A percentile compares a stretch with the other conserved stretches of the same genome.
Evolutionary conservation across 1,140 invertebrate species (phyloP).

Genomic region (Orussus abietinus): DNA sequence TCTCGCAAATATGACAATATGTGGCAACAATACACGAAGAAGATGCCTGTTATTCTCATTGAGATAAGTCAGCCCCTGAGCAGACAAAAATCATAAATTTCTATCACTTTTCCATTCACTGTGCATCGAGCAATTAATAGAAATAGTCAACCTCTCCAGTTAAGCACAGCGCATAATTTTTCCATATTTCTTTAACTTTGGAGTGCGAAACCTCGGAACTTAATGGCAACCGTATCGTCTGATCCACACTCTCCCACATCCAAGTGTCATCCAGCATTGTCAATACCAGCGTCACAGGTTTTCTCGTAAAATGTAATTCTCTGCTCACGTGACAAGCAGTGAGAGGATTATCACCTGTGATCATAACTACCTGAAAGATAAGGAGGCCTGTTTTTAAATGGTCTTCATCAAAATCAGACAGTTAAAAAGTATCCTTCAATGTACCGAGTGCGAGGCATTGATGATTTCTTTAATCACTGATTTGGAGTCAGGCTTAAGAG

Average conservation of each 20-base stretch:
- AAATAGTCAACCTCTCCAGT: conserved; percentile 73
- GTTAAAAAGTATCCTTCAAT: too few relatives aligned
- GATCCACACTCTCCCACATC: conserved; percentile 82
- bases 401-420: too few relatives aligned
- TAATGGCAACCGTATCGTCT: conserved; percentile 61
- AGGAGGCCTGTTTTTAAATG: conserved; percentile 4
- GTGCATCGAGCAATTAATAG: conserved; percentile 4
- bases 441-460: conserved; percentile 81
- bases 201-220: conserved; percentile 47
- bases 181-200: conserved; percentile 57
- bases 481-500: conserved; percentile 93
- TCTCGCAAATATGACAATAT: conserved; percentile 86
- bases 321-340: conserved; percentile 98
- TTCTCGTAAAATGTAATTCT: conserved; percentile 86
- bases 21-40: conserved; percentile 73
- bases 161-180: conserved; percentile 83
- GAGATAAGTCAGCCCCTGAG: conserved; percentile 70
- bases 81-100: conserved; percentile 19
- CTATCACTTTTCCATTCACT: too few relatives aligned
- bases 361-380: conserved; percentile 83
- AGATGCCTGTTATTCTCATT: conserved; percentile 62
- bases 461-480: conserved; percentile 89
- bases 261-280: conserved; percentile 56
- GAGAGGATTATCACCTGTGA: conserved; percentile 98
- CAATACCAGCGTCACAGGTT: conserved; percentile 71